phyloP scores from a whole-genome alignment of 2,888 invertebrate species.

The Eristalis intricaria region DNA sequence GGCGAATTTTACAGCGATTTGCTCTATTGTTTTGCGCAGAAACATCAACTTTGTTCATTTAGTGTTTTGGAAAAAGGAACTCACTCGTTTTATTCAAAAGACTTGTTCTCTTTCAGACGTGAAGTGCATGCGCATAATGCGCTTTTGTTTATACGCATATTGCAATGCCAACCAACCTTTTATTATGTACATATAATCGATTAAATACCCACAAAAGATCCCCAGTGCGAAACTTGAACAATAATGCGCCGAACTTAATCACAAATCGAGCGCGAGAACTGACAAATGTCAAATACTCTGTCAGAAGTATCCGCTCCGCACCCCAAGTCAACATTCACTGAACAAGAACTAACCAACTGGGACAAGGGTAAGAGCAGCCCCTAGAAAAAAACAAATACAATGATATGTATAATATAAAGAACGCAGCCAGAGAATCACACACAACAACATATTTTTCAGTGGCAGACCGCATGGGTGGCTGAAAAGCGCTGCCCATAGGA shows the following conservation, averaged over 20 bases:
- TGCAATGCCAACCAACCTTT: conserved; percentile 18
- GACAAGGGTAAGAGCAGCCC: conserved; percentile 41
- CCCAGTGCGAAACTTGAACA: conserved; percentile 13
- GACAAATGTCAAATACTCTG: conserved; percentile 57
- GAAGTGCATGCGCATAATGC: conserved; percentile 38
- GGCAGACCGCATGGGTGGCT: conserved; percentile 42
- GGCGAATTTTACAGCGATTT: conserved; percentile 32
- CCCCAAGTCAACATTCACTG: conserved; percentile 40
- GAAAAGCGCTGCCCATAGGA: conserved; percentile 37
- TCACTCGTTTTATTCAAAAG: conserved; percentile 21
- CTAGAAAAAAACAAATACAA: conserved; percentile 42
- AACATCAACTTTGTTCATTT: conserved; percentile 54
- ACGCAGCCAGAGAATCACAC: conserved; percentile 5
- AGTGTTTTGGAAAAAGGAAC: conserved; percentile 32
- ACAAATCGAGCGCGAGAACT: conserved; percentile 51
- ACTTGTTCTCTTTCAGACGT: conserved; percentile 27
- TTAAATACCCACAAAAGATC: conserved; percentile 45
- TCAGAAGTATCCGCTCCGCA: conserved; percentile 23
- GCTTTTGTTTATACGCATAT: conserved; percentile 47
- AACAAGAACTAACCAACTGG: conserved; percentile 40
- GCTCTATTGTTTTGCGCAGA: conserved; percentile 31
- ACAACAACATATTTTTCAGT: conserved; percentile 18
- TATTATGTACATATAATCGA: conserved; percentile 42
- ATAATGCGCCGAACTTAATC: conserved; percentile 23
- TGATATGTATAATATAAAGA: conserved; percentile 20